Conservation (phyloP, 2,888 invertebrate species). For the Nemoura dubitans region DNA sequence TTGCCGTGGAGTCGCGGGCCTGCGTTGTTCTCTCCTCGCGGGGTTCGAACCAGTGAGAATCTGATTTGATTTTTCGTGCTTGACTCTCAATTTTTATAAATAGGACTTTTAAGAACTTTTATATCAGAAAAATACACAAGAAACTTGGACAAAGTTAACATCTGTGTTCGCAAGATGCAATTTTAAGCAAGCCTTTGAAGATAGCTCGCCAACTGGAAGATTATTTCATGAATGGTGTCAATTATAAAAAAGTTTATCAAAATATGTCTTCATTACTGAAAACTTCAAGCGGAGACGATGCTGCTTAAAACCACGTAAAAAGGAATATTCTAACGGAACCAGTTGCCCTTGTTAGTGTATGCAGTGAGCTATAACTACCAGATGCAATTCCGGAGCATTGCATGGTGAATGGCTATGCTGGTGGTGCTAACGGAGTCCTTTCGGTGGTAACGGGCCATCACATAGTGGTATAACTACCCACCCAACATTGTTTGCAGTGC, state of each 20-base stretch:
- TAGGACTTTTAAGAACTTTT: neutral
- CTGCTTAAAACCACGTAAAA: neutral
- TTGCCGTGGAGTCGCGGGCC: neutral
- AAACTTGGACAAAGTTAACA: neutral
- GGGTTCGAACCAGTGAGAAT: neutral
- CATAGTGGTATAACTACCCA: no score
- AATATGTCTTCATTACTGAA: neutral
- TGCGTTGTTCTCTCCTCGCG: no score
- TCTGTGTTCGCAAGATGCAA: neutral
- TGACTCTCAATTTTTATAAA: neutral
- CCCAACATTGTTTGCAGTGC: no score
- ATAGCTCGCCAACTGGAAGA: neutral
- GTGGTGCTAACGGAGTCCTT: no score
- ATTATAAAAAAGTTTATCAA: slow-evolving; percentile 3
- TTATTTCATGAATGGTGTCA: neutral
- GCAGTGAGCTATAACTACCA: neutral
- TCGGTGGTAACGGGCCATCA: no score
- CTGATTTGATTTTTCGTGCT: neutral
- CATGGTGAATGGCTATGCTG: no score
- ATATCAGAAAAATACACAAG: neutral
- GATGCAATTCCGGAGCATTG: neutral
- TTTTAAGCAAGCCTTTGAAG: neutral
- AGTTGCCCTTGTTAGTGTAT: neutral
- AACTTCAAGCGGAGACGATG: neutral
- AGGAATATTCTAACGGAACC: neutral